A percentile compares a stretch with the other conserved stretches of the same genome.
These are phyloP conservation scores for Lagopus leucura DNA, from an alignment of 2,113 vertebrate genomes.

Conservation along the genomic window DNA sequence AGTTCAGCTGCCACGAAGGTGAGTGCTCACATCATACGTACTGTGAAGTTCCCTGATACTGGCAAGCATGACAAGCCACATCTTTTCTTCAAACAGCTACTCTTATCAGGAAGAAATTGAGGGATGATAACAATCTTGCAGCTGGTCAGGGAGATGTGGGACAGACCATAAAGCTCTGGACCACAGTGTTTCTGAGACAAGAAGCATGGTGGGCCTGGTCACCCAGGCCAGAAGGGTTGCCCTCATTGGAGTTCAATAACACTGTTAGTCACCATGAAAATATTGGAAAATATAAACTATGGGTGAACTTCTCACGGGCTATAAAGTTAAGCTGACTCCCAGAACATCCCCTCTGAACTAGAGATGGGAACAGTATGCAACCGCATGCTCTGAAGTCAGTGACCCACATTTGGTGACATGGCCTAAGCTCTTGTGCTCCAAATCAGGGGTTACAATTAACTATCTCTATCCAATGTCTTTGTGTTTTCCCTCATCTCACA, in stretches of 20 bases:
- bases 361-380: neutral
- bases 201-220: neutral
- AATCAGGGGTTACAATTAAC: neutral
- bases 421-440: neutral
- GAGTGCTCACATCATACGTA: neutral
- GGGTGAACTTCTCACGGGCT: neutral
- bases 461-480: neutral
- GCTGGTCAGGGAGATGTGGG: neutral
- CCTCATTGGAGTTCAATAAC: constrained; percentile 12
- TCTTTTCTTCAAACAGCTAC: neutral
- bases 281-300: constrained; percentile 12
- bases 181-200: neutral
- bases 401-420: neutral
- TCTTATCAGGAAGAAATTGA: neutral
- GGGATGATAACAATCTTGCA: neutral
- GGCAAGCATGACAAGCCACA: neutral
- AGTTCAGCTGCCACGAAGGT: neutral
- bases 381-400: neutral
- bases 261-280: constrained; percentile 42
- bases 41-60: neutral
- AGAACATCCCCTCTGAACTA: neutral
- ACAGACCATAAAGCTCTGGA: neutral
- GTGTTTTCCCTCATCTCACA: neutral
- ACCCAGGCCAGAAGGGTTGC: neutral
- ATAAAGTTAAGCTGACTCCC: neutral